These are phyloP conservation scores for Hipparchia sbordonii DNA, from an alignment of 2,888 invertebrate species.

Conservation along the genomic window DNA sequence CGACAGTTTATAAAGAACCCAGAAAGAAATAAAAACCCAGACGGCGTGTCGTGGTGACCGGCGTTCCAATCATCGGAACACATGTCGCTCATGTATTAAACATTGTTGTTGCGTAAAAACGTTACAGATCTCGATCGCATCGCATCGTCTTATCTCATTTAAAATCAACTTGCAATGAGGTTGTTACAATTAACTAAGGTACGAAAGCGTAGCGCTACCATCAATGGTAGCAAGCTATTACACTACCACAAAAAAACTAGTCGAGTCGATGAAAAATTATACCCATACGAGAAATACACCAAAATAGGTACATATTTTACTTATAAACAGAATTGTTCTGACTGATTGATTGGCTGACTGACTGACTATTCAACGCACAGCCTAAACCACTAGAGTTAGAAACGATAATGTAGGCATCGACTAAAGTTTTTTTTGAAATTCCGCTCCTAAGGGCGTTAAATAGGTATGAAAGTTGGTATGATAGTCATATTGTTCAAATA, in stretches of 20 bases:
- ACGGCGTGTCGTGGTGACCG: slow-evolving; percentile 36
- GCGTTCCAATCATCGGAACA: slow-evolving; percentile 34
- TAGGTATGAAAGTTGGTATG: too few species aligned
- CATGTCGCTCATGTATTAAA: slow-evolving; percentile 34
- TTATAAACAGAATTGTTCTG: too few species aligned
- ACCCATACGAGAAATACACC: too few species aligned
- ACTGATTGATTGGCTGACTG: too few species aligned
- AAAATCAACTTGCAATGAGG: slow-evolving; percentile 1
- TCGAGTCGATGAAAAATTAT: background rate
- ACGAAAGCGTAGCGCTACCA: background rate
- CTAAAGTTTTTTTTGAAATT: too few species aligned
- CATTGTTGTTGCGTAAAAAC: slow-evolving; percentile 27
- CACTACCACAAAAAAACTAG: background rate
- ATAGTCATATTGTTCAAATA: too few species aligned
- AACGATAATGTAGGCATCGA: too few species aligned
- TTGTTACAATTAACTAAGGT: slow-evolving; percentile 7
- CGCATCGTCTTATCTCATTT: slow-evolving; percentile 25
- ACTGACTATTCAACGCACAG: too few species aligned
- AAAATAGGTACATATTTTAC: too few species aligned
- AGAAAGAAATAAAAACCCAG: slow-evolving; percentile 26
- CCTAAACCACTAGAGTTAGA: too few species aligned
- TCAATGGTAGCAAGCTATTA: background rate
- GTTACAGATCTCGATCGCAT: slow-evolving; percentile 10
- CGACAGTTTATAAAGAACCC: too few species aligned
- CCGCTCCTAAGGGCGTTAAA: too few species aligned